A percentile compares a stretch with the other conserved stretches of the same genome.
Evolutionary conservation across 2,797 vertebrate species (phyloP).

Genomic region (Sebastes elongatus): DNA sequence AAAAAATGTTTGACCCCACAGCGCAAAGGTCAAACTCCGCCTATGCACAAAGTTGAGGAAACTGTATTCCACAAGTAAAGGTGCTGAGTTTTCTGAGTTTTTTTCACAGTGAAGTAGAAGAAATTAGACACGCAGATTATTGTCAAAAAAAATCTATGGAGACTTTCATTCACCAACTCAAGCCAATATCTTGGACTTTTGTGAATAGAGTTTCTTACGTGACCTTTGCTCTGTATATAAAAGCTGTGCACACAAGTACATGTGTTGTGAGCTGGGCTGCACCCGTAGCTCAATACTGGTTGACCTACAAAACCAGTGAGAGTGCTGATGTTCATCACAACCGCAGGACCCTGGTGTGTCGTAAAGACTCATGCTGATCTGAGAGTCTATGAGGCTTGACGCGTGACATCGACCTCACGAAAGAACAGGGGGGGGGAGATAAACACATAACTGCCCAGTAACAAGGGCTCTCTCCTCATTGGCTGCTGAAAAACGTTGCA

Average conservation of each 20-base stretch:
- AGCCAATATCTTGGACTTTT: neutral
- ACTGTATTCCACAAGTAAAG: neutral
- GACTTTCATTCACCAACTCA: neutral
- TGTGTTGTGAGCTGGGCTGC: conserved; percentile 45
- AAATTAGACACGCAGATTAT: neutral
- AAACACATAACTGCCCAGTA: conserved; percentile 84
- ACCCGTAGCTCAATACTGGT: conserved; percentile 67
- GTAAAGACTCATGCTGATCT: conserved; percentile 75
- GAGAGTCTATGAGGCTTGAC: conserved; percentile 79
- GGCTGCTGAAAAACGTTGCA: conserved; percentile 75
- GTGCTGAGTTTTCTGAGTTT: neutral
- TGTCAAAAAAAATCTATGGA: neutral
- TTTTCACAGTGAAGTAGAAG: neutral
- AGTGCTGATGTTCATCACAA: conserved; percentile 75
- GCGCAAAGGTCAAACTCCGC: too few relatives aligned
- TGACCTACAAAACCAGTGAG: conserved; percentile 81
- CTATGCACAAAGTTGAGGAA: neutral
- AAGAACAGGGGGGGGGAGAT: conserved; percentile 48
- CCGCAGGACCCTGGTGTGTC: conserved; percentile 69
- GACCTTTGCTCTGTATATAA: conserved; percentile 54
- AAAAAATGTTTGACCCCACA: too few relatives aligned
- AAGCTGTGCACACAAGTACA: conserved; percentile 20
- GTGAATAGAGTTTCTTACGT: conserved; percentile 9
- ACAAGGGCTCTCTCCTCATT: conserved; percentile 79
- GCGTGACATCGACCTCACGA: conserved; percentile 81